A percentile compares a stretch with the other conserved stretches of the same genome.
phyloP scores from a whole-genome alignment of 2,888 invertebrate genomes.

The Amphiduros pacificus region DNA sequence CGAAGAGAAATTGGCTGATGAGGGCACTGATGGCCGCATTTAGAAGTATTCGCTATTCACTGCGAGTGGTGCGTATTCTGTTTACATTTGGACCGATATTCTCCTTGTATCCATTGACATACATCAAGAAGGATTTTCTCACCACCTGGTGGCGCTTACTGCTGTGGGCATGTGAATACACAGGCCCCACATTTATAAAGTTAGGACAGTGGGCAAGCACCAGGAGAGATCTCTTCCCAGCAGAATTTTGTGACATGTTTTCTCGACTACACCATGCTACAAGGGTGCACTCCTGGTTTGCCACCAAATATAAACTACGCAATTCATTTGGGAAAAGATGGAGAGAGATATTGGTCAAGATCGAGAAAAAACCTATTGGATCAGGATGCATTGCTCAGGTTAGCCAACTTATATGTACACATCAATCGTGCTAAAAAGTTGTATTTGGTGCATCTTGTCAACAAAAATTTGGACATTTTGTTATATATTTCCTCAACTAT shows the following conservation, averaged over 20 bases:
- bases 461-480: not conserved
- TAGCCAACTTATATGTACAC: not conserved
- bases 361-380: slow-evolving; percentile 61
- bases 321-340: slow-evolving; percentile 57
- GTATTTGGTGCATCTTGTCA: not conserved
- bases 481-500: not conserved
- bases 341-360: slow-evolving; percentile 54
- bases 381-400: slow-evolving; percentile 64
- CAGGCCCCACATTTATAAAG: slow-evolving; percentile 64
- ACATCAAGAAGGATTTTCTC: slow-evolving; percentile 18
- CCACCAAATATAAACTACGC: slow-evolving; percentile 50
- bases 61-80: slow-evolving; percentile 28
- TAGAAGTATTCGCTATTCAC: not conserved
- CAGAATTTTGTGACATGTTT: slow-evolving; percentile 59
- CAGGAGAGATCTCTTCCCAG: slow-evolving; percentile 61
- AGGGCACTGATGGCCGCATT: no score
- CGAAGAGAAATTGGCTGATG: no score
- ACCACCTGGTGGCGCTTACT: slow-evolving; percentile 37
- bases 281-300: slow-evolving; percentile 57
- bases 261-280: slow-evolving; percentile 55
- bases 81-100: slow-evolving; percentile 39
- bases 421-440: not conserved
- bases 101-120: slow-evolving; percentile 37
- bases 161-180: slow-evolving; percentile 51
- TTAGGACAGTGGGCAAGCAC: slow-evolving; percentile 65